phyloP scores from a whole-genome alignment of 2,113 vertebrate species.

The Eulacestoma nigropectus region DNA sequence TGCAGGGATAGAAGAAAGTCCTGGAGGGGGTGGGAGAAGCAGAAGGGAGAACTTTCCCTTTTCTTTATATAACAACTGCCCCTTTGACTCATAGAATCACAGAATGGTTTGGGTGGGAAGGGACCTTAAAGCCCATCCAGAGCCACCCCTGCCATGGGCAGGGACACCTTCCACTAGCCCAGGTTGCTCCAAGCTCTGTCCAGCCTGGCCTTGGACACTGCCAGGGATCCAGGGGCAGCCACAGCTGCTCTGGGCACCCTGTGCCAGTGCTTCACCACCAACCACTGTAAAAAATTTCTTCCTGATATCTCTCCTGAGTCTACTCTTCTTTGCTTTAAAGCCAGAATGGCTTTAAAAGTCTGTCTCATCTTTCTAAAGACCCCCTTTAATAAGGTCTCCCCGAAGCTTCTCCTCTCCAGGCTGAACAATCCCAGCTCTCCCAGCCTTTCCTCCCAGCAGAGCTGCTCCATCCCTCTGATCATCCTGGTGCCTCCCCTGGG shows the following conservation, averaged over 20 bases:
- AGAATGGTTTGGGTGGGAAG: background rate
- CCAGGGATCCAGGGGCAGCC: background rate
- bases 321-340: background rate
- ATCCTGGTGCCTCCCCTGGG: background rate
- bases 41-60: background rate
- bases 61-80: background rate
- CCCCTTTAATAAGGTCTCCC: background rate
- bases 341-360: background rate
- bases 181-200: fast-evolving
- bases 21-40: background rate
- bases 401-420: background rate
- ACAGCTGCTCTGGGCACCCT: background rate
- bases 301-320: too few relatives aligned
- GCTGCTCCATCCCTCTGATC: background rate
- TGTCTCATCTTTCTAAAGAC: background rate
- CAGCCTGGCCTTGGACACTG: background rate
- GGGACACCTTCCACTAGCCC: background rate
- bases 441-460: background rate
- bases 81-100: background rate
- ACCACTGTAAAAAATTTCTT: background rate
- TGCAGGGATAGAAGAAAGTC: background rate
- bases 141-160: background rate
- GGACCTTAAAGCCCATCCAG: background rate
- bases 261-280: background rate
- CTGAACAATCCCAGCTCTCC: background rate